phyloP scores from a whole-genome alignment of 2,797 vertebrate species.

The Scleropages formosus region DNA sequence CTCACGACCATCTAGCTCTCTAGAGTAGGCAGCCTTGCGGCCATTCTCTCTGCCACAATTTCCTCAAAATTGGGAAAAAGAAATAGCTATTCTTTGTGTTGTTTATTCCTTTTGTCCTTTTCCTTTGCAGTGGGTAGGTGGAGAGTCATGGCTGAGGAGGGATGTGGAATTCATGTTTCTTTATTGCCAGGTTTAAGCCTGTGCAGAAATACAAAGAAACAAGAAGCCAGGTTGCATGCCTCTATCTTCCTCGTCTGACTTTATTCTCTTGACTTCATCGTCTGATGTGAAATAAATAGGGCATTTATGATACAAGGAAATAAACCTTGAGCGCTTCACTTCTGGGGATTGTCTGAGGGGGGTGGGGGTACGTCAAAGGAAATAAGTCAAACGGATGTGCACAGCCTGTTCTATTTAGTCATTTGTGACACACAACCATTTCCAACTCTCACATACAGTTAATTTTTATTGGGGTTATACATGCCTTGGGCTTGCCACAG shows the following conservation, averaged over 20 bases:
- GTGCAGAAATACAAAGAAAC: conserved; percentile 12
- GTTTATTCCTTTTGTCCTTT: background rate
- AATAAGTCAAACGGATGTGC: background rate
- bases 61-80: conserved; percentile 17
- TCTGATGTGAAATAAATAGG: conserved; percentile 10
- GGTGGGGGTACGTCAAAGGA: background rate
- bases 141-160: conserved; percentile 2
- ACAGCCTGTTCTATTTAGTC: background rate
- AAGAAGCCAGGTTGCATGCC: background rate
- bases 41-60: conserved; percentile 9
- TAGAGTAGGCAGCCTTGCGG: conserved; percentile 9
- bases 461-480: background rate
- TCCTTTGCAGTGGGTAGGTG: conserved; percentile 15
- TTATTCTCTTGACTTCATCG: background rate
- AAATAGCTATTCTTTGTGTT: background rate
- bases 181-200: background rate
- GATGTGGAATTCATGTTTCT: background rate
- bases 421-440: background rate
- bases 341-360: background rate
- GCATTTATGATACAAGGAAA: background rate
- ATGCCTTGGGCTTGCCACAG: conserved; percentile 1
- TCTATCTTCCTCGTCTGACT: background rate
- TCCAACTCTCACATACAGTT: conserved; percentile 1
- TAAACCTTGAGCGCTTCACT: background rate
- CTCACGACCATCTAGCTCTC: conserved; percentile 7